Conservation (phyloP, 2,888 invertebrate species). For the Odontocerum albicorne region DNA sequence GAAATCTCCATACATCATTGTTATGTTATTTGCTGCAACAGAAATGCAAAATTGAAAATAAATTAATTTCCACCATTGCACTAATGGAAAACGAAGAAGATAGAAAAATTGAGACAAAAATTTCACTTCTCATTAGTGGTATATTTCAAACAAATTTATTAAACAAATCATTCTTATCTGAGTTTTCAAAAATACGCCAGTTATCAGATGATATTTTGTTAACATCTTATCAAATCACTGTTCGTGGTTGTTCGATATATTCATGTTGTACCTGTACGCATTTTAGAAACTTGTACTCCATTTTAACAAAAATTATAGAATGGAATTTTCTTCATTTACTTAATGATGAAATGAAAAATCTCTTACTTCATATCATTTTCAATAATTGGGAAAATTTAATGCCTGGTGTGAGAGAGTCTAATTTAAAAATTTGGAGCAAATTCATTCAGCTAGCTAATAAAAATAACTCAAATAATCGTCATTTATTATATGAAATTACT, state of each 20-base stretch:
- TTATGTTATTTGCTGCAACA: constrained; percentile 6
- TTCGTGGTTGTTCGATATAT: constrained; percentile 51
- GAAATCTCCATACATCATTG: constrained; percentile 3
- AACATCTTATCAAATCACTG: constrained; percentile 44
- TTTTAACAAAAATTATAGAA: constrained; percentile 40
- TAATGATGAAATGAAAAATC: constrained; percentile 44
- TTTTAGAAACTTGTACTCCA: constrained; percentile 52
- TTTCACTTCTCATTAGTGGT: constrained; percentile 49
- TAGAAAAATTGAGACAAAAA: constrained; percentile 10
- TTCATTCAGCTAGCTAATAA: constrained; percentile 42
- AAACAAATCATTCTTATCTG: neutral
- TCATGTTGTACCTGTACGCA: constrained; percentile 56
- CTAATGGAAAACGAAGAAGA: neutral
- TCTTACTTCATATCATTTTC: constrained; percentile 54
- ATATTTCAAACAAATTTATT: constrained; percentile 46
- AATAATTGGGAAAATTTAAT: constrained; percentile 66
- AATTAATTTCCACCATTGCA: neutral
- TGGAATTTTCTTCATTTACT: constrained; percentile 39
- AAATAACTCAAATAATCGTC: constrained; percentile 39
- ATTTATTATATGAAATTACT: constrained; percentile 42
- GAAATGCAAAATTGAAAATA: constrained; percentile 7
- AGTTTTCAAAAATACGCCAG: neutral
- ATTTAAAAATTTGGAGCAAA: constrained; percentile 51
- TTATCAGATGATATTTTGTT: constrained; percentile 40
- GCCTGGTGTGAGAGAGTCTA: constrained; percentile 58